Evolutionary conservation across 2,797 vertebrate genomes (phyloP).

Genomic region (Peromyscus eremicus): DNA sequence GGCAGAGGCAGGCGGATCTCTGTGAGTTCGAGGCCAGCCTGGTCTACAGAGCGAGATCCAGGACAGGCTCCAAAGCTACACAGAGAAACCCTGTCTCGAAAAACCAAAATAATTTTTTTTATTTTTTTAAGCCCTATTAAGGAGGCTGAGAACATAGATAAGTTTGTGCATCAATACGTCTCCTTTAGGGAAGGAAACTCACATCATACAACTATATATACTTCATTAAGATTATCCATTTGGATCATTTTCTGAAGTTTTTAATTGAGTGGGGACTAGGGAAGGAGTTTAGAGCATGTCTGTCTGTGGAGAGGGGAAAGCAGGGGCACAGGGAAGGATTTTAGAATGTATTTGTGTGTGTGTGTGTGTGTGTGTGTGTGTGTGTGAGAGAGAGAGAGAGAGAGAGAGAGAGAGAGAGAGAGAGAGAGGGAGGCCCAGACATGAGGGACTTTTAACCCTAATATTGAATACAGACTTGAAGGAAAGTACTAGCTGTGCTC

Average conservation of each 20-base stretch:
- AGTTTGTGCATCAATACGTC: slow-evolving; percentile 28
- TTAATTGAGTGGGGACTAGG: slow-evolving; percentile 1
- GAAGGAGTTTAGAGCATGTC: slow-evolving; percentile 38
- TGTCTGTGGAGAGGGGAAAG: not conserved
- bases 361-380: slow-evolving; percentile 30
- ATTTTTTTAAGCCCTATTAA: slow-evolving; percentile 35
- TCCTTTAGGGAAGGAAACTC: slow-evolving; percentile 4
- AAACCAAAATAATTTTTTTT: not conserved
- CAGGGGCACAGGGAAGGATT: slow-evolving; percentile 1
- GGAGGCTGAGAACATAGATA: slow-evolving; percentile 34
- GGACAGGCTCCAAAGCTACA: too few species aligned
- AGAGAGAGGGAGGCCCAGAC: slow-evolving; percentile 11
- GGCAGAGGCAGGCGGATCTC: too few species aligned
- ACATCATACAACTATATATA: not conserved
- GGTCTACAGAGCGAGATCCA: too few species aligned
- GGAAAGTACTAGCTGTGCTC: slow-evolving; percentile 25
- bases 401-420: too few species aligned
- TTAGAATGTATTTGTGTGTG: not conserved
- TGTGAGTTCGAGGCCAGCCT: too few species aligned
- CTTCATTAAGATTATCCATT: slow-evolving; percentile 34
- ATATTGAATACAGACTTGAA: not conserved
- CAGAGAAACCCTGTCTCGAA: too few species aligned
- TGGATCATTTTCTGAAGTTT: slow-evolving; percentile 57
- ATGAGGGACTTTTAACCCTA: slow-evolving; percentile 13
- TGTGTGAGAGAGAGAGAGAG: too few species aligned